A percentile compares a stretch with the other conserved stretches of the same genome.
Conservation (phyloP, 2,888 invertebrate genomes). For the Parapristionchus giblindavisi region DNA sequence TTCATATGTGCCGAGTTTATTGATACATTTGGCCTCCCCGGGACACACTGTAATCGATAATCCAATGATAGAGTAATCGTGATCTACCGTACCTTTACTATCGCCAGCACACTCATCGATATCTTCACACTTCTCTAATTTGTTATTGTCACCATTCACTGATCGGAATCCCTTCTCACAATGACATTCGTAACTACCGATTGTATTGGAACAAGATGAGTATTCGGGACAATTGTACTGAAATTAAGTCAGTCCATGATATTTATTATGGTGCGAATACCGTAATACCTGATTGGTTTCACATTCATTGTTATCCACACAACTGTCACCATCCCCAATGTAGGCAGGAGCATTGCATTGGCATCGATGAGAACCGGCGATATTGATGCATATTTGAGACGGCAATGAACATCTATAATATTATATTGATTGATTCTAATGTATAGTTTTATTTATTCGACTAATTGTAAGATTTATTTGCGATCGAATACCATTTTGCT, state of each 20-base stretch:
- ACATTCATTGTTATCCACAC: constrained; percentile 38
- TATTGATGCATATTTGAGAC: constrained; percentile 37
- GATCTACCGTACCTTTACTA: not conserved
- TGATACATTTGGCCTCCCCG: constrained; percentile 9
- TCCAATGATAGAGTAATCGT: not conserved
- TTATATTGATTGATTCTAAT: not conserved
- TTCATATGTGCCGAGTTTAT: constrained; percentile 36
- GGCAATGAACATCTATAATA: not conserved
- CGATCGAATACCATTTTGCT: not conserved
- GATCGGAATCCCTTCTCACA: constrained; percentile 27
- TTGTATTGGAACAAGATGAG: constrained; percentile 4
- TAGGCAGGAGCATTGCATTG: constrained; percentile 36
- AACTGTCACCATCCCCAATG: constrained; percentile 9
- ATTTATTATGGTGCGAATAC: no score
- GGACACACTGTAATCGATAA: constrained; percentile 10
- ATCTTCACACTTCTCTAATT: constrained; percentile 23
- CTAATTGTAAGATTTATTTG: not conserved
- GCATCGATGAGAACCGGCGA: constrained; percentile 36
- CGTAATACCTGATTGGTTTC: constrained; percentile 20
- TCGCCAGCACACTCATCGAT: constrained; percentile 32
- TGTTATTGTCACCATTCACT: not conserved
- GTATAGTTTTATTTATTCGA: not conserved
- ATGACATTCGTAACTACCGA: constrained; percentile 16
- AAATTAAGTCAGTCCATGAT: no score
- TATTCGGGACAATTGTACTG: constrained; percentile 32